Base-by-base conservation (phyloP, 2,888 invertebrate species). In the Chironomus tentans region DNA sequence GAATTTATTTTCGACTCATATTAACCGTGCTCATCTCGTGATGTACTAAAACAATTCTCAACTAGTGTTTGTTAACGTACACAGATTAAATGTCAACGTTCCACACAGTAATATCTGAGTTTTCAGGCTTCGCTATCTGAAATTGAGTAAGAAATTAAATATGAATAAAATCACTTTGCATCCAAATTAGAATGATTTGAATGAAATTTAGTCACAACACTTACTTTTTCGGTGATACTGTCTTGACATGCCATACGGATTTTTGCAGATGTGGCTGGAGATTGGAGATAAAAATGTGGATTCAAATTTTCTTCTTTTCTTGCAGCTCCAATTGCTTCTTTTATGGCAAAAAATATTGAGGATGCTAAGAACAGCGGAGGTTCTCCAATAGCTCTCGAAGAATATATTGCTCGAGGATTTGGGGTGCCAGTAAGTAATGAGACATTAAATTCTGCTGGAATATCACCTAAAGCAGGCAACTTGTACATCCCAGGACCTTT, bases 351-450 rank as follows among this genome's bases (percentile, higher is more conserved):
- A 83, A 93, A 93, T 0, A 89, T 90, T 0, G 95, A 90, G n/a
- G 91, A 87, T 0, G 96, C 94, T 78, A 97, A 86, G 82, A 97
- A 95, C 5, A 98, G 83, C 0, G 98, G 98, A 0, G 98, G 98
- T 82, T 98, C 98, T 0, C 98, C 98, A 56, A 98, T 91, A 77
- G 95, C 98, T 90, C 98, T 98, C 1, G 97, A 98, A 0, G 97
- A 97, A 83, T 93, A 97, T 5, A 98, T 93, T 21, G 97, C 97
- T 80, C 92, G 87, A 0, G 92, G 92, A 85, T 98, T 98, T 0
- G 93, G 89, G 46, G 92, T 91, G n/a, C 94, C 95, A 81, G 94
- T 95, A 48, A 98, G 85, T 71, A 98, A 85, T 4, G 94, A 92
- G 0, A 98, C 97, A 82, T 97, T 95, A 81, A 98, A 95, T 82